These are phyloP conservation scores for Entomobrya proxima DNA, from an alignment of 2,888 invertebrate genomes.

Conservation along the genomic window DNA sequence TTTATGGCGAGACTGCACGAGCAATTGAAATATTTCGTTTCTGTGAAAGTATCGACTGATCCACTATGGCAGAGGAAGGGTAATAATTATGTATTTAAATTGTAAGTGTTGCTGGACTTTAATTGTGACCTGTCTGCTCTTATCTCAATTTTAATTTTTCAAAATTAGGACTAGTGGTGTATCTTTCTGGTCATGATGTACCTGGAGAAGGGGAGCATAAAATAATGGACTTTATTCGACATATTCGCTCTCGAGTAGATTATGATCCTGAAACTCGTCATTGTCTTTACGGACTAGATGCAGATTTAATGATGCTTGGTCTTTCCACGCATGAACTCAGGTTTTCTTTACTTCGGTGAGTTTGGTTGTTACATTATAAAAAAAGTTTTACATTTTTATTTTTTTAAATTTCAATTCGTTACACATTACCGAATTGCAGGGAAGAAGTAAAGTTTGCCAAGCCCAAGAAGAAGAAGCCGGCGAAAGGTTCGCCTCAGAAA, in stretches of 20 bases:
- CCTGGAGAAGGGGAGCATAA: conserved; percentile 99
- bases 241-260: conserved; percentile 86
- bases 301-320: conserved; percentile 98
- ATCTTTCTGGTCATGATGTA: conserved; percentile 78
- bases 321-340: conserved; percentile 96
- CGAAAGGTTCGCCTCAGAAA: conserved; percentile 38
- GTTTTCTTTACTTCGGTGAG: conserved; percentile 93
- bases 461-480: conserved; percentile 65
- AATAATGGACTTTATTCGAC: conserved; percentile 98
- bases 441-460: conserved; percentile 74
- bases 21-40: conserved; percentile 91
- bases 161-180: conserved; percentile 60
- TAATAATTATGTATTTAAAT: conserved; percentile 77
- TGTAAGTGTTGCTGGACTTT: neutral
- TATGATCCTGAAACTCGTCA: conserved; percentile 95
- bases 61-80: conserved; percentile 90
- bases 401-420: no score
- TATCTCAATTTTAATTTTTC: no score
- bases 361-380: neutral
- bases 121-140: no score
- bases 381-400: neutral
- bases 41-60: conserved; percentile 82
- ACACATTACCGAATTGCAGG: no score
- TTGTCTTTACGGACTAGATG: conserved; percentile 97
- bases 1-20: conserved; percentile 95